These are phyloP conservation scores for Chlorospingus flavigularis DNA, from an alignment of 2,797 vertebrate genomes.

Conservation along the genomic window DNA sequence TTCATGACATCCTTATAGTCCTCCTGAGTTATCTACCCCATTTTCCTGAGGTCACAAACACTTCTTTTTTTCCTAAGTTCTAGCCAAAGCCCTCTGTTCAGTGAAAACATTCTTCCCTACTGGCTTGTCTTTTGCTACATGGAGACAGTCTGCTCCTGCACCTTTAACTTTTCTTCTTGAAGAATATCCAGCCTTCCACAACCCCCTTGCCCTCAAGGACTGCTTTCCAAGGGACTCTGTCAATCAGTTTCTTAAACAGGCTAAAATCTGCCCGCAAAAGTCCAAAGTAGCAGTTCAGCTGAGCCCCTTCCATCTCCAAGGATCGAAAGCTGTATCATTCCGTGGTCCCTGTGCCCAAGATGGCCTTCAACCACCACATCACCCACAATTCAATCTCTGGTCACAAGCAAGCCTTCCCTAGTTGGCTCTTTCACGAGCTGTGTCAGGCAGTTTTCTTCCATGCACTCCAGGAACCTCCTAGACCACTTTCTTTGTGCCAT, in stretches of 20 bases:
- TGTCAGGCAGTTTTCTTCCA: background rate
- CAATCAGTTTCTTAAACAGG: background rate
- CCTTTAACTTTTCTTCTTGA: background rate
- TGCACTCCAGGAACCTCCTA: background rate
- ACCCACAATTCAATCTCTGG: background rate
- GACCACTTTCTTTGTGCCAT: background rate
- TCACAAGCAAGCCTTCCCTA: background rate
- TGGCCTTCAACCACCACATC: too few relatives aligned
- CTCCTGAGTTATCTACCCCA: background rate
- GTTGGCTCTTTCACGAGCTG: background rate
- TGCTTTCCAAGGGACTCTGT: background rate
- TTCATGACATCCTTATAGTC: background rate
- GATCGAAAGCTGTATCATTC: rapidly evolving
- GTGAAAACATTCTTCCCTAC: background rate
- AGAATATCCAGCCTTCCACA: background rate
- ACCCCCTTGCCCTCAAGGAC: background rate
- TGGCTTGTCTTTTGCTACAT: background rate
- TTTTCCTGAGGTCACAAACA: background rate
- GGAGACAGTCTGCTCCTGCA: background rate
- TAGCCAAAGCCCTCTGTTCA: background rate
- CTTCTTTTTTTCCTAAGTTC: background rate
- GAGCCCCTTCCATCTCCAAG: background rate
- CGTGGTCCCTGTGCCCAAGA: background rate
- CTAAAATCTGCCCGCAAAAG: background rate
- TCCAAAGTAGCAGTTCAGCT: background rate